Percentiles rank a stretch among this genome's conserved stretches.
These are phyloP conservation scores for Apaloderma vittatum DNA, from an alignment of 2,113 vertebrate species.

Conservation along the genomic window DNA sequence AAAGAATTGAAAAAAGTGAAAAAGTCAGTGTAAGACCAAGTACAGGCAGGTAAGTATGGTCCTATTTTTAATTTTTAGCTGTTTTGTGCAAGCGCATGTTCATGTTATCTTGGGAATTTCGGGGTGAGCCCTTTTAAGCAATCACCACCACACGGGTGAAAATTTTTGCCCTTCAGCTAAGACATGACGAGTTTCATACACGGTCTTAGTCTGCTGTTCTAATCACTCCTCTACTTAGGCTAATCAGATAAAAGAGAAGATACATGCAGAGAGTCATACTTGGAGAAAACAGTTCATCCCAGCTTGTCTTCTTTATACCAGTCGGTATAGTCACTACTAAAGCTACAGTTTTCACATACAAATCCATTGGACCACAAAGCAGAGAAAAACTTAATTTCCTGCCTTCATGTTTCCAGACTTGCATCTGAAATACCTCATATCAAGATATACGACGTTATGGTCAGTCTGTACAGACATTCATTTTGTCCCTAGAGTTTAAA, in stretches of 20 bases:
- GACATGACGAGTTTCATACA: not conserved
- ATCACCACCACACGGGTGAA: not conserved
- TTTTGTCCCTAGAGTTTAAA: not conserved
- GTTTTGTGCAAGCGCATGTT: not conserved
- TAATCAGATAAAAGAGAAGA: not conserved
- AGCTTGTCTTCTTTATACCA: not conserved
- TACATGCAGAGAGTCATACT: not conserved
- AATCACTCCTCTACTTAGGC: not conserved
- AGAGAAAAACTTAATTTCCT: not conserved
- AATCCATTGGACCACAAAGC: not conserved
- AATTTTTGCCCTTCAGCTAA: not conserved
- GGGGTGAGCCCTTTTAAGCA: not conserved
- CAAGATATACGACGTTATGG: not conserved
- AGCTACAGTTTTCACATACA: not conserved
- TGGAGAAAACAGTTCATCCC: not conserved
- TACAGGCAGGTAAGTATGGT: not conserved
- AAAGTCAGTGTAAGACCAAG: not conserved
- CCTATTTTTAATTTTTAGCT: not conserved
- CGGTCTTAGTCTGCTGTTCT: not conserved
- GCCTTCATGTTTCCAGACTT: not conserved
- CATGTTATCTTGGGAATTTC: not conserved
- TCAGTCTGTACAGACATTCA: accelerated
- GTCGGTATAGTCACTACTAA: not conserved
- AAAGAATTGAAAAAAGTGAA: not conserved
- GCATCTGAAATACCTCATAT: not conserved